These are phyloP conservation scores for Acrocyrtus sp. DNA, from an alignment of 2,888 invertebrate genomes.

Conservation along the genomic window DNA sequence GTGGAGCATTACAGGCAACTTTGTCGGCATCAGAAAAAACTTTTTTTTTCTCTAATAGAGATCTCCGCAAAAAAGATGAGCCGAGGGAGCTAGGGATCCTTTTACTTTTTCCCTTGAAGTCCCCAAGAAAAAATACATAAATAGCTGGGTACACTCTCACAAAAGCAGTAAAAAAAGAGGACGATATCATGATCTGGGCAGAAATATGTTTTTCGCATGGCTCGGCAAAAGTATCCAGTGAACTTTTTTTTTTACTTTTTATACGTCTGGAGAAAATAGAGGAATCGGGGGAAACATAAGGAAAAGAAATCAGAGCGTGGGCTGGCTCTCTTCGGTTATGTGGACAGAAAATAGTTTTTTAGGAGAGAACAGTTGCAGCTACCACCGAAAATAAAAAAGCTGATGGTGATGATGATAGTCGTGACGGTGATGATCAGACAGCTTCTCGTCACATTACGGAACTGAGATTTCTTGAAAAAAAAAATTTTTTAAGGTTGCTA, in stretches of 20 bases:
- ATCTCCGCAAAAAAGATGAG: constrained; percentile 17
- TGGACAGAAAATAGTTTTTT: too few species aligned
- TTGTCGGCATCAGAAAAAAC: neutral
- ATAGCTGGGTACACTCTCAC: neutral
- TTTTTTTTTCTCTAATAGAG: neutral
- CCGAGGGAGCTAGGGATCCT: constrained; percentile 19
- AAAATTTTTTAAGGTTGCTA: too few species aligned
- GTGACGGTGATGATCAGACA: neutral
- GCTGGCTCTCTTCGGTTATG: too few species aligned
- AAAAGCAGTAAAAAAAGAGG: constrained; percentile 11
- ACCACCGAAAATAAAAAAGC: too few species aligned
- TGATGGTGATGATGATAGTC: constrained; percentile 4
- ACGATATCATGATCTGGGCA: neutral
- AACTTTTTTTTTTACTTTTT: too few species aligned
- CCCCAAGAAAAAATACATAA: neutral
- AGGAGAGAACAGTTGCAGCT: too few species aligned
- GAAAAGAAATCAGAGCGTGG: too few species aligned
- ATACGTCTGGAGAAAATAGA: constrained; percentile 13
- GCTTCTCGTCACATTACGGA: constrained; percentile 17
- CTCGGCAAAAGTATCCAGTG: constrained; percentile 40
- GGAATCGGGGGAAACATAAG: constrained; percentile 42
- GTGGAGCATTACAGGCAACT: too few species aligned
- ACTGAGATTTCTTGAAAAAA: too few species aligned
- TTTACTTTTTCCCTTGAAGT: neutral
- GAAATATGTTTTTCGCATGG: constrained; percentile 34